Base-by-base conservation (phyloP, 2,797 vertebrate species). In the Tachyglossus aculeatus region DNA sequence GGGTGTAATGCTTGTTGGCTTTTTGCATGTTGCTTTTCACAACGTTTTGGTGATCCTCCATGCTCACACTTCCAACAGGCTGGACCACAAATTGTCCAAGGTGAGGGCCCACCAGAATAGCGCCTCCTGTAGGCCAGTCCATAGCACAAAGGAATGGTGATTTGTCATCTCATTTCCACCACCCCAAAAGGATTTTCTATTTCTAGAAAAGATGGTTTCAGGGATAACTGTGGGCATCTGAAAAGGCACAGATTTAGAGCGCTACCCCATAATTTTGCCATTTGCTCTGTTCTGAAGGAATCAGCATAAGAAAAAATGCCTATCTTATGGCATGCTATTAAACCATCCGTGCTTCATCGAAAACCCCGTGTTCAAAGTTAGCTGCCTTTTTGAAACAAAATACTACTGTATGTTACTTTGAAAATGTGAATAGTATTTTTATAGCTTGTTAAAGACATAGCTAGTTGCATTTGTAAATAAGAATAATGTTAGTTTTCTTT, bases 341-440 rank as follows among this genome's bases (percentile, higher is more conserved):
- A 84, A 77, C 60, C 77, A 86, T 44, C 9, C 24, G 65, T 77
- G 61, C 85, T 88, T 84, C 74, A 85, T 76, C 85, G 76, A 6
- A 83, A 77, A 74, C 22, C 72, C 73, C 89, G 89, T 88, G 88
- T 90, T 94, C 91, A 93, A 89, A 92, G 91, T 91, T 93, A 93
- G 92, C 93, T 94, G 92, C 91, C 89, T 91, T 93, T 90, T 89
- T 89, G 87, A 89, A 91, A 89, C 60, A 90, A 81, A 83, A 84
- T 92, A 91, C 93, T 94, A 93, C 92, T 95, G 93, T 95, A 94
- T 92, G 93, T 94, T 93, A 94, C 91, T 91, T 94, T 94, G 95
- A 94, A 96, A 96, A 98, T 98, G 97, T 98, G 96, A 98, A 99
- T 96, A 97, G 93, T 99, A 99, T 99, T 99, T 98, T 98, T 98